Base-by-base conservation (phyloP, 2,113 vertebrate genomes). In the Coracopsis vasa region DNA sequence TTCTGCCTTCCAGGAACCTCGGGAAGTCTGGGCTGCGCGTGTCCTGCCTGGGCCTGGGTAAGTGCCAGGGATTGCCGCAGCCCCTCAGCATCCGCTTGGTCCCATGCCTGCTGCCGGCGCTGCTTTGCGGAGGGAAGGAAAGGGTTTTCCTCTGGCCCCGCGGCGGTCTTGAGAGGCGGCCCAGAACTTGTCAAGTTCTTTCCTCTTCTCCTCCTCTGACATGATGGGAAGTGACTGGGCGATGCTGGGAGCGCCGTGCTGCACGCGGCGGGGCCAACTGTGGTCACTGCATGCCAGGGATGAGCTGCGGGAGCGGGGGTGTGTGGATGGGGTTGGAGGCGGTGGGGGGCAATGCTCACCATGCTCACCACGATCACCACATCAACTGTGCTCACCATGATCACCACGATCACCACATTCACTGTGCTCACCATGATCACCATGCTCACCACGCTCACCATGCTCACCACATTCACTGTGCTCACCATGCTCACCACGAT, bases 11-110 rank as follows among this genome's bases (percentile, higher is more conserved):
- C 98, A 99, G 99, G 98, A 99, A 99, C 97, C 98, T 99, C 35
- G 99, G 99, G 69, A 99, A 99, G 97, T 99, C 99, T 0, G 99
- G 99, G 88, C 97, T 99, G 96, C 98, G 99, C 19, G 99, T 99
- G 85, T 99, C 99, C 97, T 99, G 99, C 97, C 99, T 99, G 61
- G 99, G 99, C 92, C 98, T 99, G 94, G 99, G 99, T 99, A 97
- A 99, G 99, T 98, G 44, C 94, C 21, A 31, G 77, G 41, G 20
- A 65, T 83, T 79, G 51, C 83, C 23, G 1, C 11, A 14, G 56
- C 69, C 65, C 74, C 80, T 75, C 10, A 0, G 65, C 7, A 1
- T 66, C 78, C 54, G 74, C 75, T 50, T 33, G 3, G 11, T 79
- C 61, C 72, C 1, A 0, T 8, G 11, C 65, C 23, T 9, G 67